phyloP scores from a whole-genome alignment of 2,113 vertebrate species.

The Phycodurus eques region DNA sequence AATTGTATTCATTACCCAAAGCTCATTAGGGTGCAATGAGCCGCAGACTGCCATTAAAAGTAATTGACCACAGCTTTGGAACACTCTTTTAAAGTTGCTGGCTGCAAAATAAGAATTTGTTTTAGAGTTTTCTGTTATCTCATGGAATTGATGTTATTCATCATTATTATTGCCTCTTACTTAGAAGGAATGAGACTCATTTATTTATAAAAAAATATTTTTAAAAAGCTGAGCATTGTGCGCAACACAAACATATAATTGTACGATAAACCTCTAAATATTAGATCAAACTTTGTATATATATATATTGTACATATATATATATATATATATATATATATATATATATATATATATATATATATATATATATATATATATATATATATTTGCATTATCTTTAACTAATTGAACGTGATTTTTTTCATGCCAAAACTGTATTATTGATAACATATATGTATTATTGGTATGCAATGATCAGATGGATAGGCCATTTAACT shows the following conservation, averaged over 20 bases:
- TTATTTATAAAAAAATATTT: conserved; percentile 13
- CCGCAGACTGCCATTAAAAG: conserved; percentile 47
- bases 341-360: too few species aligned
- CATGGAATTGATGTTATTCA: conserved; percentile 53
- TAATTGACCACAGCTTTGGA: conserved; percentile 60
- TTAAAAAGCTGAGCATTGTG: not conserved
- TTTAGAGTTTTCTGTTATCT: conserved; percentile 53
- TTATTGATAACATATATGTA: too few species aligned
- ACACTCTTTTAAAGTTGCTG: conserved; percentile 22
- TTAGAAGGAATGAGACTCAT: conserved; percentile 9
- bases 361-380: too few species aligned
- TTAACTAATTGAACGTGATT: too few species aligned
- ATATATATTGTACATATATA: too few species aligned
- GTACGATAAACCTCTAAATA: conserved; percentile 13
- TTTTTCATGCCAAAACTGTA: too few species aligned
- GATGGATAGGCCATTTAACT: too few species aligned
- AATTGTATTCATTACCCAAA: conserved; percentile 58
- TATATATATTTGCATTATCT: too few species aligned
- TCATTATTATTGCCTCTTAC: conserved; percentile 56
- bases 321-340: too few species aligned
- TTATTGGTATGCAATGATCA: too few species aligned
- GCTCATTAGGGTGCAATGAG: conserved; percentile 59
- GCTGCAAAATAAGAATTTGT: conserved; percentile 54
- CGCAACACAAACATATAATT: not conserved
- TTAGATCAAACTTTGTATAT: not conserved